Evolutionary conservation across 2,888 invertebrate genomes (phyloP).

Genomic region (Drosophila picticornis): DNA sequence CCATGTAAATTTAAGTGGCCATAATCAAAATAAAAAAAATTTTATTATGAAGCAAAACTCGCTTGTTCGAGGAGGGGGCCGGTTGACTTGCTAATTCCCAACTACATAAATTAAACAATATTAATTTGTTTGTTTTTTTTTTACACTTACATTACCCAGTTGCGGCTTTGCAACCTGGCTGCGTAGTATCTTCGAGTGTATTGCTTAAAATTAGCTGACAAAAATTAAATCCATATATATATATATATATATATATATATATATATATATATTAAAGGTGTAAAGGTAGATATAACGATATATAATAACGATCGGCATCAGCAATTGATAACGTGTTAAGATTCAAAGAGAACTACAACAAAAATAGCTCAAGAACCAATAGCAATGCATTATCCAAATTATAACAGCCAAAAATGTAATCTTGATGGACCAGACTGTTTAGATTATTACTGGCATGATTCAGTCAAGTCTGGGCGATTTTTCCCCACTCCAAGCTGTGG

Average conservation of each 20-base stretch:
- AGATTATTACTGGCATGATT: neutral
- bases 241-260: too few species aligned
- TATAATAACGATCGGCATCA: neutral
- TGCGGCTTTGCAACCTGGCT: neutral
- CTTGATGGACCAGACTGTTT: neutral
- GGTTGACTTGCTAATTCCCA: slow-evolving; percentile 34
- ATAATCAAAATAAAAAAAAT: slow-evolving; percentile 45
- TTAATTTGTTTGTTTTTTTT: slow-evolving; percentile 45
- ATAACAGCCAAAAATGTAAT: neutral
- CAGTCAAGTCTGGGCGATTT: neutral
- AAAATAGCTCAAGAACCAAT: neutral
- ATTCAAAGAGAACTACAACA: neutral
- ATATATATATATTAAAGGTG: too few species aligned
- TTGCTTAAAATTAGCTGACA: neutral
- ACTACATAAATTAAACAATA: slow-evolving; percentile 30
- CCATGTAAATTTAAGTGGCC: slow-evolving; percentile 45
- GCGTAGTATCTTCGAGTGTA: neutral
- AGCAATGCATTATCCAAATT: neutral
- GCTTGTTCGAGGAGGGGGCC: neutral
- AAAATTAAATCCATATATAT: too few species aligned
- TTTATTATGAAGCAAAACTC: slow-evolving; percentile 10
- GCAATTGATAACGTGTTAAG: neutral
- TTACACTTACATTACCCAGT: neutral
- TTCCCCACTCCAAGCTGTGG: neutral
- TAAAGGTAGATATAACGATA: too few species aligned